Evolutionary conservation across 2,113 vertebrate genomes (phyloP).

Genomic region (Phaethornis superciliosus): DNA sequence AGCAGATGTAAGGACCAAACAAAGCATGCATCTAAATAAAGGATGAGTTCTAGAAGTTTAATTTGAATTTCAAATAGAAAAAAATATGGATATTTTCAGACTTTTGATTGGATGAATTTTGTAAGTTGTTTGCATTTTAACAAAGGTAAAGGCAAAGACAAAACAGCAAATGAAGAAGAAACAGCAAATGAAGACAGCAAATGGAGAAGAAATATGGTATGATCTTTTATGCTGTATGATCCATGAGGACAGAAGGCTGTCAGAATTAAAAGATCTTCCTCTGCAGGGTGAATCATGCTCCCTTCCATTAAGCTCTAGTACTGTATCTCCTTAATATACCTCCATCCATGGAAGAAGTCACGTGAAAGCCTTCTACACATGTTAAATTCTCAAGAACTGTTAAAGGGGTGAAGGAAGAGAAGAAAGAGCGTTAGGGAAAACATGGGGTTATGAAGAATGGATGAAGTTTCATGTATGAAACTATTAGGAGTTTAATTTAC

Average conservation of each 20-base stretch:
- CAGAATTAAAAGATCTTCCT: neutral
- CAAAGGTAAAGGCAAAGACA: neutral
- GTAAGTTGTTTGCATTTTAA: neutral
- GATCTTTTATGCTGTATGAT: neutral
- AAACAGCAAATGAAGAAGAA: neutral
- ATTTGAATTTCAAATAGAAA: neutral
- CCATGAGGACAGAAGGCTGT: neutral
- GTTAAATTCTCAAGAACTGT: neutral
- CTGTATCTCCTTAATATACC: neutral
- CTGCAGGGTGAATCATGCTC: neutral
- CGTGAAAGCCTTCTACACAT: neutral
- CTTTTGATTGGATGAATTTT: neutral
- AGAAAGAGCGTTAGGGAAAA: neutral
- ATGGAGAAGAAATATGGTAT: neutral
- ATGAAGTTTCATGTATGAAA: neutral
- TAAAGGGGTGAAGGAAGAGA: neutral
- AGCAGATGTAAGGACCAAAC: neutral
- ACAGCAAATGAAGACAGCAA: neutral
- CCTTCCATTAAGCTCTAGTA: neutral
- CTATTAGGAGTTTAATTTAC: too few relatives aligned
- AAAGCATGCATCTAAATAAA: neutral
- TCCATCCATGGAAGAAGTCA: neutral
- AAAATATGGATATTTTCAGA: neutral
- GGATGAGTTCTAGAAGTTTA: neutral
- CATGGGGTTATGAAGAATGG: neutral